A percentile compares a stretch with the other conserved stretches of the same genome.
These are phyloP conservation scores for Pteruthius melanotis DNA, from an alignment of 2,113 vertebrate species.

Conservation along the genomic window DNA sequence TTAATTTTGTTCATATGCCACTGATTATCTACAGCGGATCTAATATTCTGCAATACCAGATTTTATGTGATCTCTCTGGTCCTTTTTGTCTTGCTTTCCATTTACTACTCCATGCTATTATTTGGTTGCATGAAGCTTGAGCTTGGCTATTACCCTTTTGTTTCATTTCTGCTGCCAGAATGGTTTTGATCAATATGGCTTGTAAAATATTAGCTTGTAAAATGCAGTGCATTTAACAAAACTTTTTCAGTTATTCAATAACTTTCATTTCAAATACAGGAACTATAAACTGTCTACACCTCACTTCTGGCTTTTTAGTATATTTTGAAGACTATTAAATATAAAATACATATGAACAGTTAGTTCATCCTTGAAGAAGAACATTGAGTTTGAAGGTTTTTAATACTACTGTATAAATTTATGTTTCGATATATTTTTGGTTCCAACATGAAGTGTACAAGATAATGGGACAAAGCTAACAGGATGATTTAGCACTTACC, in stretches of 20 bases:
- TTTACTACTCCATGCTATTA: slow-evolving; percentile 20
- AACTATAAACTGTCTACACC: neutral
- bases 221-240: slow-evolving; percentile 16
- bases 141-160: slow-evolving; percentile 3
- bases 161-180: slow-evolving; percentile 7
- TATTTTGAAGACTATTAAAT: slow-evolving; percentile 22
- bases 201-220: slow-evolving; percentile 21
- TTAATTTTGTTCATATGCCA: slow-evolving; percentile 49
- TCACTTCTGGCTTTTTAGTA: neutral
- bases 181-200: slow-evolving; percentile 34
- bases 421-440: slow-evolving; percentile 51
- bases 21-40: slow-evolving; percentile 21
- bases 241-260: slow-evolving; percentile 7
- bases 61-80: slow-evolving; percentile 24
- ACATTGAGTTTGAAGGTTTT: slow-evolving; percentile 54
- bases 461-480: slow-evolving; percentile 55
- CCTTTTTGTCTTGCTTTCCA: slow-evolving; percentile 27
- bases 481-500: slow-evolving; percentile 53
- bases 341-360: neutral
- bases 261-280: neutral
- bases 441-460: slow-evolving; percentile 33
- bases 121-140: neutral
- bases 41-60: slow-evolving; percentile 13
- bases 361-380: slow-evolving; percentile 64
- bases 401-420: slow-evolving; percentile 51